phyloP scores from a whole-genome alignment of 2,797 vertebrate genomes.

The Periparus ater region DNA sequence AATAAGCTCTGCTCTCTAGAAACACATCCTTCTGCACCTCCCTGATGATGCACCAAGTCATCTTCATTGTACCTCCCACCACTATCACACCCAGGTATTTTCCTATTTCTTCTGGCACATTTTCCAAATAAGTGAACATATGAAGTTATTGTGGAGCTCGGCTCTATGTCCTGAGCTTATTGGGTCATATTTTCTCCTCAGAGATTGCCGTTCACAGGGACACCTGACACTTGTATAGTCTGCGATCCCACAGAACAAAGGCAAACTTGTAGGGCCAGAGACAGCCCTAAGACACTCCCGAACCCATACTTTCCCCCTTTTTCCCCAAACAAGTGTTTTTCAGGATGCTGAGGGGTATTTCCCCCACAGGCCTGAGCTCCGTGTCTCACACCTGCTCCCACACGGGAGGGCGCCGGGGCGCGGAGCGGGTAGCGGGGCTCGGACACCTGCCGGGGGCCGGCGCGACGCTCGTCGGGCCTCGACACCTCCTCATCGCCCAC shows the following conservation, averaged over 20 bases:
- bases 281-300: background rate
- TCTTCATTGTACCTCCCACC: rapidly evolving
- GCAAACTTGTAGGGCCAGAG: rapidly evolving
- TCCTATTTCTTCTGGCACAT: background rate
- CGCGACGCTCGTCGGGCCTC: background rate
- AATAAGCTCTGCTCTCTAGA: background rate
- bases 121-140: rapidly evolving
- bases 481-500: background rate
- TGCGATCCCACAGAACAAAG: rapidly evolving
- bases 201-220: rapidly evolving
- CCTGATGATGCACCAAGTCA: rapidly evolving
- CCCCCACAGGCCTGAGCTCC: background rate
- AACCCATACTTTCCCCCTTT: background rate
- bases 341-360: too few relatives aligned
- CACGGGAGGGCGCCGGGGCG: rapidly evolving
- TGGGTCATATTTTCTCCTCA: rapidly evolving
- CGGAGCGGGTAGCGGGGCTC: background rate
- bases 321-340: background rate
- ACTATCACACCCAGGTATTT: rapidly evolving
- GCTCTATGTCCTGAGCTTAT: rapidly evolving
- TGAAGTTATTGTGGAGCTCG: rapidly evolving
- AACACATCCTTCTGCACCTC: background rate
- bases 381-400: background rate
- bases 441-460: background rate
- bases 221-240: rapidly evolving